Percentiles rank a stretch among this genome's conserved stretches.
Evolutionary conservation across 2,888 invertebrate genomes (phyloP).

Genomic region (Cerastis leucographa): DNA sequence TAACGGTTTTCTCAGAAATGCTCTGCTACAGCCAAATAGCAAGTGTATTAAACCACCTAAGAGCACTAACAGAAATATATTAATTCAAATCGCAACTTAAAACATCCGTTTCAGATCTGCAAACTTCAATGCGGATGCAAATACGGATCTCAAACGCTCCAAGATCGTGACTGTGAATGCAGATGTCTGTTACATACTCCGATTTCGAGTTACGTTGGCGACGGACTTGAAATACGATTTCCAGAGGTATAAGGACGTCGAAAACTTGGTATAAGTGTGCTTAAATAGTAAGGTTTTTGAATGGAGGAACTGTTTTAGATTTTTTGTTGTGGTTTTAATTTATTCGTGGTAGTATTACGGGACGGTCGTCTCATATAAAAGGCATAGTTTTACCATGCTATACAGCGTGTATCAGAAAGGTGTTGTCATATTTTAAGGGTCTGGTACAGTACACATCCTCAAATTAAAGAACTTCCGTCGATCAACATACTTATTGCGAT

Average conservation of each 20-base stretch:
- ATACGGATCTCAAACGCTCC: slow-evolving; percentile 56
- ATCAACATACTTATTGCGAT: too few relatives aligned
- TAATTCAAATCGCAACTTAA: slow-evolving; percentile 56
- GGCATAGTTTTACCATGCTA: too few relatives aligned
- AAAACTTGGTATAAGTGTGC: slow-evolving; percentile 21
- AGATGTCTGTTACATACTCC: slow-evolving; percentile 50
- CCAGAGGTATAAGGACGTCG: slow-evolving; percentile 28
- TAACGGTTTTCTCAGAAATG: background rate
- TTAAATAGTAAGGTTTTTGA: slow-evolving; percentile 19
- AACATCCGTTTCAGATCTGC: slow-evolving; percentile 51
- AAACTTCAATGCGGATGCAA: slow-evolving; percentile 60
- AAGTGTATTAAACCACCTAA: slow-evolving; percentile 2
- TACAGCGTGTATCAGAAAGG: too few relatives aligned
- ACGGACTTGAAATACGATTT: slow-evolving; percentile 56
- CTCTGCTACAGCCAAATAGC: background rate
- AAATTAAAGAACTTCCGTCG: too few relatives aligned
- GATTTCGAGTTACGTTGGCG: slow-evolving; percentile 49
- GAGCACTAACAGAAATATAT: slow-evolving; percentile 29
- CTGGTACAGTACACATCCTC: too few relatives aligned
- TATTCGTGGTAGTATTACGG: background rate
- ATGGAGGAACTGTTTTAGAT: background rate
- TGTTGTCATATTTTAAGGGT: too few relatives aligned
- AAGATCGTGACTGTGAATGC: slow-evolving; percentile 64
- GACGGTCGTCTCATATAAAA: too few relatives aligned
- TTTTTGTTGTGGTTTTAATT: background rate